Evolutionary conservation across 30 jellyfish, hydroid and myxozoan genomes (phyloP).

Genomic region (Clytia hemisphaerica): DNA sequence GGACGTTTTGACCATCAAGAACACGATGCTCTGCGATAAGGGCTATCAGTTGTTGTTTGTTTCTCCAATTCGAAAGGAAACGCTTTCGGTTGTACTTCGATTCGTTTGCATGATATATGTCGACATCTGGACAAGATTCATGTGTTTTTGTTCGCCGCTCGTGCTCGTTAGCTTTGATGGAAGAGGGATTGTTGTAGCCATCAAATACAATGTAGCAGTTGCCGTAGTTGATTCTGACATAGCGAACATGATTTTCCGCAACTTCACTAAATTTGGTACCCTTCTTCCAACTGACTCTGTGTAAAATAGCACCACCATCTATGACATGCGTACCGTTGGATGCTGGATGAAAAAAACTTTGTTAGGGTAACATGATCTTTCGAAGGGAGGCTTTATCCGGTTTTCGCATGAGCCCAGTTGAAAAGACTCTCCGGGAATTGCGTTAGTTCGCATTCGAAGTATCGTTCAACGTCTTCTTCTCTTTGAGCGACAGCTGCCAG

Average conservation of each 20-base stretch:
- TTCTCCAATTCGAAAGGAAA: conserved; percentile 28
- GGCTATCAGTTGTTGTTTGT: conserved; percentile 20
- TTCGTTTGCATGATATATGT: conserved; percentile 20
- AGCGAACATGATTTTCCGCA: conserved; percentile 7
- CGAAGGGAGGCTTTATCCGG: conserved; percentile 21
- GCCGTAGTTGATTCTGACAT: conserved; percentile 23
- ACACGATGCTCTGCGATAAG: conserved; percentile 14
- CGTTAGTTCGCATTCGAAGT: conserved; percentile 39
- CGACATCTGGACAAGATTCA: conserved; percentile 39
- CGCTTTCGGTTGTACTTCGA: conserved; percentile 6
- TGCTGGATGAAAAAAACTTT: not conserved
- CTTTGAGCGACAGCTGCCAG: conserved; percentile 34
- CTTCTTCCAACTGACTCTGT: conserved; percentile 34
- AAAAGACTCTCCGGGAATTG: conserved; percentile 13
- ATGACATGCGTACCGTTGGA: not conserved
- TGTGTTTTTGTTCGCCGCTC: conserved; percentile 21
- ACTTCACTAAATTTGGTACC: no score
- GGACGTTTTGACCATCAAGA: conserved; percentile 23
- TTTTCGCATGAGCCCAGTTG: conserved; percentile 35
- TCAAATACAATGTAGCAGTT: conserved; percentile 21
- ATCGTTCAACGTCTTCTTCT: conserved; percentile 20
- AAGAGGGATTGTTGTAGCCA: conserved; percentile 29
- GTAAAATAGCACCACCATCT: conserved; percentile 56
- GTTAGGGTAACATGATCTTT: not conserved
- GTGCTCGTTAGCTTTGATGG: conserved; percentile 36